A percentile compares a stretch with the other conserved stretches of the same genome.
These are phyloP conservation scores for Parapsyche elsis DNA, from an alignment of 1,140 invertebrate species.

Conservation along the genomic window DNA sequence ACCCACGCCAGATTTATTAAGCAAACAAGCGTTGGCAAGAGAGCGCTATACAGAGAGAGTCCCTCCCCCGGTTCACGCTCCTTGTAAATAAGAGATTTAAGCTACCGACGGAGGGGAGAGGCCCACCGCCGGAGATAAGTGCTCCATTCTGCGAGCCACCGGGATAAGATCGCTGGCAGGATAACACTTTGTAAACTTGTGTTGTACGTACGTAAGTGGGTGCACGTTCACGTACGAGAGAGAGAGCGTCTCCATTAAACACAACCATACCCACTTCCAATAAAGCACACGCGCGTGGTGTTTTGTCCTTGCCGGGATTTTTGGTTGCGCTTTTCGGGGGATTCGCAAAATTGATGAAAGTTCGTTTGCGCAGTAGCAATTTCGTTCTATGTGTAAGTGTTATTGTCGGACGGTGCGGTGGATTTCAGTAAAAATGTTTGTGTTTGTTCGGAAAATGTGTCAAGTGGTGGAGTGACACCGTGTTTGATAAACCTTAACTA, in stretches of 20 bases:
- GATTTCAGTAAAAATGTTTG: background rate
- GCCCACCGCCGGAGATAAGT: slow-evolving; percentile 18
- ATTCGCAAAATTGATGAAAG: too few species aligned
- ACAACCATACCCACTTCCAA: too few species aligned
- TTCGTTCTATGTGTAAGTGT: too few species aligned
- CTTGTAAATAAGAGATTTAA: slow-evolving; percentile 31
- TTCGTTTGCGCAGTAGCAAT: too few species aligned
- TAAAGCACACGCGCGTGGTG: too few species aligned
- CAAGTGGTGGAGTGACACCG: background rate
- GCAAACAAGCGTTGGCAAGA: slow-evolving; percentile 3
- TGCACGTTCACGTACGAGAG: background rate
- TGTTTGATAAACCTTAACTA: slow-evolving; percentile 1
- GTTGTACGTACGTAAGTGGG: background rate
- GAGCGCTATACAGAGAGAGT: background rate
- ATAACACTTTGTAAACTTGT: slow-evolving; percentile 11
- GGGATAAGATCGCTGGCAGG: slow-evolving; percentile 1
- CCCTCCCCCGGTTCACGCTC: background rate
- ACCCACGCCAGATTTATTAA: slow-evolving; percentile 25
- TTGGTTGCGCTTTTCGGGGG: too few species aligned
- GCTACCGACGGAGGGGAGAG: background rate
- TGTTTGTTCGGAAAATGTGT: slow-evolving; percentile 3
- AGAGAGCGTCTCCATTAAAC: background rate
- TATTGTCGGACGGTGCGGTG: too few species aligned
- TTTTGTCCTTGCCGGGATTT: too few species aligned
- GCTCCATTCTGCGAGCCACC: slow-evolving; percentile 12